Percentiles rank a stretch among this genome's conserved stretches.
Evolutionary conservation across 2,113 vertebrate species (phyloP).

Genomic region (Gracilinanus agilis): DNA sequence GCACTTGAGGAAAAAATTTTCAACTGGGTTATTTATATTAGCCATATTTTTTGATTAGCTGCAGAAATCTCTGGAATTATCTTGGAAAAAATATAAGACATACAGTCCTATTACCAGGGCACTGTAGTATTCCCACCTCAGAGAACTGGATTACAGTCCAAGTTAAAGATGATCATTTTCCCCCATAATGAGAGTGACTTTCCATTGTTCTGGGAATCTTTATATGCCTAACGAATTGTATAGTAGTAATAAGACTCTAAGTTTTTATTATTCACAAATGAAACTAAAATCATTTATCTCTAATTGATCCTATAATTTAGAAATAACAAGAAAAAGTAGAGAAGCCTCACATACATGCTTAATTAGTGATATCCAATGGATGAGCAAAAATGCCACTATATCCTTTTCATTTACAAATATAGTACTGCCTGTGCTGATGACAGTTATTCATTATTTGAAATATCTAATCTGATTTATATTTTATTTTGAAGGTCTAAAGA

Average conservation of each 20-base stretch:
- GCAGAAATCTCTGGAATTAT: not conserved
- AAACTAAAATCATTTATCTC: not conserved
- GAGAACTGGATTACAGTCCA: not conserved
- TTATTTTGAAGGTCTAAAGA: slow-evolving; percentile 78
- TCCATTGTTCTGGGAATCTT: not conserved
- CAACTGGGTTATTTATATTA: not conserved
- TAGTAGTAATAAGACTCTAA: not conserved
- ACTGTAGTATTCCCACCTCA: not conserved
- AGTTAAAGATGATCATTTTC: not conserved
- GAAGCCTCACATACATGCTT: slow-evolving; percentile 45
- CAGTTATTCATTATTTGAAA: slow-evolving; percentile 80
- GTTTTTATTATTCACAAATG: slow-evolving; percentile 22
- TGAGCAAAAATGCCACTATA: slow-evolving; percentile 48
- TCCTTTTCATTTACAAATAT: slow-evolving; percentile 63
- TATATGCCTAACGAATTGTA: not conserved
- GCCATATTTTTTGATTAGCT: not conserved
- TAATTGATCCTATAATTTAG: not conserved
- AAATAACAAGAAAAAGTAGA: slow-evolving; percentile 62
- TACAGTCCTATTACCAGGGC: not conserved
- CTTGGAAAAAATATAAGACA: too few relatives aligned
- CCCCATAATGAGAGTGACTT: not conserved
- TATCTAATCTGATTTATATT: slow-evolving; percentile 78
- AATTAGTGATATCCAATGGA: slow-evolving; percentile 67
- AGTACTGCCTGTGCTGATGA: slow-evolving; percentile 25
- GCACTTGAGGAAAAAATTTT: not conserved